A percentile compares a stretch with the other conserved stretches of the same genome.
Evolutionary conservation across 2,113 vertebrate species (phyloP).

Genomic region (Anhinga anhinga): DNA sequence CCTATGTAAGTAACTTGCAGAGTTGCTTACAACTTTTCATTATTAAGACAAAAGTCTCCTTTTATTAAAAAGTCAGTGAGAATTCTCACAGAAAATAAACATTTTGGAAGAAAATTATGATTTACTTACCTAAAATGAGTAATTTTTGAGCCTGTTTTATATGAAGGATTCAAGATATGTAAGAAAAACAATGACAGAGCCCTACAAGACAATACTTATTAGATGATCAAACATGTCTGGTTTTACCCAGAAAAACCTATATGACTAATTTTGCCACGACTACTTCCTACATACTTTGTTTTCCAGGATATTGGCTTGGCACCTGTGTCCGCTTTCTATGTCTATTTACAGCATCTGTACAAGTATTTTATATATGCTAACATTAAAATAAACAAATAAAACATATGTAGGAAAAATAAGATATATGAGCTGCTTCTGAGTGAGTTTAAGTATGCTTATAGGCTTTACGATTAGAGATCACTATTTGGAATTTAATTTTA

Average conservation of each 20-base stretch:
- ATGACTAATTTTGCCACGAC: not conserved
- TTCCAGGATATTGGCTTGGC: not conserved
- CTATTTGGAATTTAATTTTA: not conserved
- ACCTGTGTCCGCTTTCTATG: rapidly evolving
- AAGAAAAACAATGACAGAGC: not conserved
- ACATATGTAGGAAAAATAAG: not conserved
- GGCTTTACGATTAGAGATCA: not conserved
- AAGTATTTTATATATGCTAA: not conserved
- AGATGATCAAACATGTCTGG: not conserved
- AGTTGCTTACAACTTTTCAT: not conserved
- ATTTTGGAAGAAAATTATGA: not conserved
- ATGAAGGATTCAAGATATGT: not conserved
- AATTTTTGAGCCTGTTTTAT: not conserved
- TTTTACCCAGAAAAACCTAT: not conserved
- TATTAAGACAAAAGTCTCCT: not conserved
- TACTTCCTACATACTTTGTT: not conserved
- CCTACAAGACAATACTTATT: not conserved
- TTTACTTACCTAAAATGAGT: not conserved
- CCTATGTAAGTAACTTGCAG: not conserved
- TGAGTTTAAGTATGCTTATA: not conserved
- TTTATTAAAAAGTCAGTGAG: not conserved
- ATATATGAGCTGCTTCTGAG: not conserved
- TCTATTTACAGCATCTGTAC: not conserved
- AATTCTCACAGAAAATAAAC: not conserved
- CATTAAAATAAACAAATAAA: not conserved